Conservation (phyloP, 1,140 invertebrate genomes). For the Euura lappo region DNA sequence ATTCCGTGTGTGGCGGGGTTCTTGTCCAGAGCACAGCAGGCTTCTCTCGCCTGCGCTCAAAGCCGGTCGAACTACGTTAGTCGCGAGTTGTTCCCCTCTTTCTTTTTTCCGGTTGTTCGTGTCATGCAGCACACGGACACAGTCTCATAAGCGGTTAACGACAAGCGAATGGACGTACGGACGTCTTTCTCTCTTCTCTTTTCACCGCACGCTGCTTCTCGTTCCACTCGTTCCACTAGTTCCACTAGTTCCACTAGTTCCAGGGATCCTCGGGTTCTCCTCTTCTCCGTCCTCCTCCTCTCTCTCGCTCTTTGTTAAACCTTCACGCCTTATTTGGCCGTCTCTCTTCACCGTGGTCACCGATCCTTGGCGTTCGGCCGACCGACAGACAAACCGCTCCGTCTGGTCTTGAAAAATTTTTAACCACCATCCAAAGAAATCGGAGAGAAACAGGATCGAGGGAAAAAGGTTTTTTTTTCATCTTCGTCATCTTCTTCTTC, state of each 20-base stretch:
- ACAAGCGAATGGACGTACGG: slow-evolving; percentile 22
- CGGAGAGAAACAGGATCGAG: no score
- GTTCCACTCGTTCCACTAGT: no score
- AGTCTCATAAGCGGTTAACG: slow-evolving; percentile 23
- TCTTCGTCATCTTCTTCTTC: background rate
- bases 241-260: background rate
- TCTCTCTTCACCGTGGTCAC: background rate
- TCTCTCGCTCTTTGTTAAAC: slow-evolving; percentile 49
- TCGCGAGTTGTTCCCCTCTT: no score
- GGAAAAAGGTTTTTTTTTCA: background rate
- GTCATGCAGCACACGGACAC: background rate
- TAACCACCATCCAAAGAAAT: no score
- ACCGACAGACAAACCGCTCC: background rate
- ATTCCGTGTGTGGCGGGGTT: no score
- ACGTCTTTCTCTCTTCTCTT: background rate
- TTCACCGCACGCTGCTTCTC: background rate
- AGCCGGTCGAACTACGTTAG: no score
- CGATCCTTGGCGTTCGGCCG: background rate
- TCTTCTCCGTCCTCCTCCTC: slow-evolving; percentile 46
- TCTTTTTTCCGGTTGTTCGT: slow-evolving; percentile 36
- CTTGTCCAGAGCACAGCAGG: no score
- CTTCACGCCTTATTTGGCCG: slow-evolving; percentile 44
- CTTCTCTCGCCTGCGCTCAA: no score
- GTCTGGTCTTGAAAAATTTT: background rate
- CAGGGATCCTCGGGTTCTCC: background rate